Evolutionary conservation across 2,888 invertebrate genomes (phyloP).

Genomic region (Ochropleura plecta): DNA sequence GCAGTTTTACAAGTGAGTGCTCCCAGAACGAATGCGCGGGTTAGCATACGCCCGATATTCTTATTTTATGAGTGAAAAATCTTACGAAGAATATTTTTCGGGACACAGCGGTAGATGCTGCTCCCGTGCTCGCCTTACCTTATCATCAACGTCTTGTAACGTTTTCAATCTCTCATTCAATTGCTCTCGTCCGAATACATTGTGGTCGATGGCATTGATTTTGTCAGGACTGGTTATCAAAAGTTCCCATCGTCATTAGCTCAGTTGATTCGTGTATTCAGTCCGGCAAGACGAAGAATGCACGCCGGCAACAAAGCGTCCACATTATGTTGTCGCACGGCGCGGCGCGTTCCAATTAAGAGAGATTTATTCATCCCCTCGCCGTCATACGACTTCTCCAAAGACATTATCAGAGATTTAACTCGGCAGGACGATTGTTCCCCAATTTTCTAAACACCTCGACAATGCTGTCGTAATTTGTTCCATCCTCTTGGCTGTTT

Average conservation of each 20-base stretch:
- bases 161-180: constrained; percentile 64
- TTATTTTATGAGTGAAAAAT: constrained; percentile 83
- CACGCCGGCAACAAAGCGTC: constrained; percentile 82
- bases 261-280: constrained; percentile 82
- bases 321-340: constrained; percentile 87
- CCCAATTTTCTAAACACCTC: constrained; percentile 88
- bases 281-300: constrained; percentile 79
- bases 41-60: constrained; percentile 83
- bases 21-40: constrained; percentile 81
- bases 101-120: constrained; percentile 59
- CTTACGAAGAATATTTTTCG: constrained; percentile 74
- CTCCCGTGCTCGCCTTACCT: constrained; percentile 48
- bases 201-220: constrained; percentile 70
- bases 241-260: constrained; percentile 82
- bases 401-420: constrained; percentile 88
- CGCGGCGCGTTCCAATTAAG: constrained; percentile 87
- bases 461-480: constrained; percentile 87
- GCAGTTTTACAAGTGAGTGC: constrained; percentile 86
- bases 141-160: constrained; percentile 56
- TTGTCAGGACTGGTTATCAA: constrained; percentile 75
- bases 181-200: constrained; percentile 61
- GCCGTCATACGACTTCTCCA: constrained; percentile 81
- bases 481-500: constrained; percentile 84
- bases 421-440: constrained; percentile 87
- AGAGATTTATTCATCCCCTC: constrained; percentile 87